Conservation (phyloP, 2,113 vertebrate species). For the Odobenus rosmarus region DNA sequence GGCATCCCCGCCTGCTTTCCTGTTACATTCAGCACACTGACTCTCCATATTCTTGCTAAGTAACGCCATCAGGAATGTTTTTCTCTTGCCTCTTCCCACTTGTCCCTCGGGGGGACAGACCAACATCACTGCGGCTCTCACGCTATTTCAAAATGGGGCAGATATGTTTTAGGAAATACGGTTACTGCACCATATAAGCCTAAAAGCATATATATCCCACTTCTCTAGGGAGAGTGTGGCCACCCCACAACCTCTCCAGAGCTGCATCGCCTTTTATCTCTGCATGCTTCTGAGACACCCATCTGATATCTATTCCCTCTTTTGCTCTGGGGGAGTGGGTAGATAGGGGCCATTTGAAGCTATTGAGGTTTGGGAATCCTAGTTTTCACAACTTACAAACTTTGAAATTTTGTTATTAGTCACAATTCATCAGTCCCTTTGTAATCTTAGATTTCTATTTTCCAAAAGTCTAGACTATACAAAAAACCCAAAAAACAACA, state of each 20-base stretch:
- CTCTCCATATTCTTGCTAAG: not conserved
- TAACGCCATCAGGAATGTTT: not conserved
- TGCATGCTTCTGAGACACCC: not conserved
- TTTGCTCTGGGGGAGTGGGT: not conserved
- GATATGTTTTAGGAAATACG: not conserved
- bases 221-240: not conserved
- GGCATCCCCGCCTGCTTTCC: not conserved
- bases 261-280: not conserved
- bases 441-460: not conserved
- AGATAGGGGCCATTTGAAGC: not conserved
- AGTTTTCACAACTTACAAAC: not conserved
- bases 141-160: not conserved
- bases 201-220: not conserved
- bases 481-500: not conserved
- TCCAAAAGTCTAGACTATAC: not conserved
- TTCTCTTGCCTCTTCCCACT: not conserved
- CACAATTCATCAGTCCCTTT: not conserved
- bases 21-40: too few relatives aligned
- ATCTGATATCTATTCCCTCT: not conserved
- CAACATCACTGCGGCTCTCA: not conserved
- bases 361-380: not conserved
- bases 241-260: not conserved
- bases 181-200: not conserved
- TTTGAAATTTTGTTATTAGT: not conserved
- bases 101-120: not conserved